phyloP scores from a whole-genome alignment of 2,797 vertebrate genomes.

The Todus mexicanus region DNA sequence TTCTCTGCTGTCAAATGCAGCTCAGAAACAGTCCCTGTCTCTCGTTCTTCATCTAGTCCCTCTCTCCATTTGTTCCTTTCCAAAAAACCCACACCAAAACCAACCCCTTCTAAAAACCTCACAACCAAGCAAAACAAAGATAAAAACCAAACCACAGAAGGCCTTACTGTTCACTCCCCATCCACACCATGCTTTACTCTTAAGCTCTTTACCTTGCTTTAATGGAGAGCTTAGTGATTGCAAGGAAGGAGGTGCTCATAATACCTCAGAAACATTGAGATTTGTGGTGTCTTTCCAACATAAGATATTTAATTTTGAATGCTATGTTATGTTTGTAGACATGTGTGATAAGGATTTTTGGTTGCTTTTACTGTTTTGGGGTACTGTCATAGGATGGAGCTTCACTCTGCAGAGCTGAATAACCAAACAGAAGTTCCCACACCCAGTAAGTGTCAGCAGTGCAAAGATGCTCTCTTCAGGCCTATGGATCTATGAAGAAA shows the following conservation, averaged over 20 bases:
- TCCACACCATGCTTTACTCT: not conserved
- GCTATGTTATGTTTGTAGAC: not conserved
- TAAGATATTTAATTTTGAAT: not conserved
- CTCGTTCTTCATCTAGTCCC: not conserved
- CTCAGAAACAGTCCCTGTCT: not conserved
- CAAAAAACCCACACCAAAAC: not conserved
- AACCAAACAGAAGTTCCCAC: not conserved
- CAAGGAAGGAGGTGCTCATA: not conserved
- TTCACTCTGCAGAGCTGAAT: not conserved
- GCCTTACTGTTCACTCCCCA: not conserved
- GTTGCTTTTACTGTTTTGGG: not conserved
- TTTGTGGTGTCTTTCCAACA: not conserved
- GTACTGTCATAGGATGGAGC: not conserved
- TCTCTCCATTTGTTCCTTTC: not conserved
- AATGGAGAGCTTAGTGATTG: not conserved
- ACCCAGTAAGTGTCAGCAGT: not conserved
- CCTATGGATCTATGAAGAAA: not conserved
- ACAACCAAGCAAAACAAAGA: not conserved
- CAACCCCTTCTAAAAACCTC: fast-evolving
- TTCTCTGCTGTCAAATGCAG: not conserved
- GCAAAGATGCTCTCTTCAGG: not conserved
- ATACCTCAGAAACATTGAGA: not conserved
- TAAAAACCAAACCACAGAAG: not conserved
- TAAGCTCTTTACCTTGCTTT: not conserved
- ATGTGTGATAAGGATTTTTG: not conserved